Percentiles rank a stretch among this genome's conserved stretches.
Evolutionary conservation across 2,888 invertebrate species (phyloP).

Genomic region (Protodeltote pygarga): DNA sequence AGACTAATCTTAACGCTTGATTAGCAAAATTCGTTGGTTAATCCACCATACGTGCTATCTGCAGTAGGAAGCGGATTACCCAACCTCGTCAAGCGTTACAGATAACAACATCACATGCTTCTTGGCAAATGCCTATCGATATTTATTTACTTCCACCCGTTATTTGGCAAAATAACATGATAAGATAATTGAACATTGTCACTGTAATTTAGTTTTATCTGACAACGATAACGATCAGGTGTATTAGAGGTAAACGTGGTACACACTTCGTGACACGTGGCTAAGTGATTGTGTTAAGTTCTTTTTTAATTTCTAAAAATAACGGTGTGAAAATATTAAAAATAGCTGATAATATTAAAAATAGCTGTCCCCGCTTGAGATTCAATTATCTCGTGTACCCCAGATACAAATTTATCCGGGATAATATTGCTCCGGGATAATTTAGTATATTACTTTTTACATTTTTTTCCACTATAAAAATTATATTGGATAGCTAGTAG

Average conservation of each 20-base stretch:
- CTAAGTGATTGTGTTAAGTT: background rate
- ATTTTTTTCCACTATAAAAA: too few relatives aligned
- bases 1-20: slow-evolving; percentile 67
- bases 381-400: too few relatives aligned
- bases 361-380: too few relatives aligned
- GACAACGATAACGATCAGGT: slow-evolving; percentile 16
- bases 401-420: too few relatives aligned
- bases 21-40: slow-evolving; percentile 64
- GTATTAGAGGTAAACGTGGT: background rate
- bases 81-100: slow-evolving; percentile 62
- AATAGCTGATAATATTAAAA: too few relatives aligned
- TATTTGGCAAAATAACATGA: slow-evolving; percentile 51
- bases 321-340: too few relatives aligned
- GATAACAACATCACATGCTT: slow-evolving; percentile 63
- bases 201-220: slow-evolving; percentile 36
- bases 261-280: background rate
- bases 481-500: too few relatives aligned
- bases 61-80: slow-evolving; percentile 70
- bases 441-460: too few relatives aligned
- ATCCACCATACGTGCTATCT: slow-evolving; percentile 69
- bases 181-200: slow-evolving; percentile 49
- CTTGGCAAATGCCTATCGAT: slow-evolving; percentile 54
- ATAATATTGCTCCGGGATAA: too few relatives aligned
- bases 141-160: slow-evolving; percentile 49
- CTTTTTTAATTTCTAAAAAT: too few relatives aligned